phyloP scores from a whole-genome alignment of 2,113 vertebrate species.

The Colossoma macropomum region DNA sequence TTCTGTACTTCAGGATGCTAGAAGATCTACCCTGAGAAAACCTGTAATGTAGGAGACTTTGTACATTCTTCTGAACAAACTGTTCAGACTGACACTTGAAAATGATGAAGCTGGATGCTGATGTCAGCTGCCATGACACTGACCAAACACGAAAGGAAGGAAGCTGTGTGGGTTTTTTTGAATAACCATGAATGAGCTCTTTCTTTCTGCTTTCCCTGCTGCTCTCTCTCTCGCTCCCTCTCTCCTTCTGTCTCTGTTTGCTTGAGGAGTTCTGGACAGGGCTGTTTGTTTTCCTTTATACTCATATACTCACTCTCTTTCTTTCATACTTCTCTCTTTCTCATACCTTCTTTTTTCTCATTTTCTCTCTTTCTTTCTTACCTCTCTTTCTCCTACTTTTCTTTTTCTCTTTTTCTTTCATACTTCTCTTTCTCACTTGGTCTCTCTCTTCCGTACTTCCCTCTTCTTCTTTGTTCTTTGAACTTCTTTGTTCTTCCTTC shows the following conservation, averaged over 20 bases:
- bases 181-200: slow-evolving; percentile 26
- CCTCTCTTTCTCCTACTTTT: no score
- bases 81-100: slow-evolving; percentile 5
- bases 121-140: slow-evolving; percentile 1
- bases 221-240: not conserved
- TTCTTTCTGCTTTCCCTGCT: not conserved
- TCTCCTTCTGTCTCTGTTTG: slow-evolving; percentile 32
- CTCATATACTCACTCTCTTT: not conserved
- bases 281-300: no score
- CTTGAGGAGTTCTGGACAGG: not conserved
- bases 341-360: no score
- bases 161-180: not conserved
- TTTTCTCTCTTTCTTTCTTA: no score
- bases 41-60: no score
- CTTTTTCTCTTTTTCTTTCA: no score
- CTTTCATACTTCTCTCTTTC: not conserved
- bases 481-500: no score
- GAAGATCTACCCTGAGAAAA: not conserved
- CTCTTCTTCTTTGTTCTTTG: no score
- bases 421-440: not conserved
- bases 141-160: slow-evolving; percentile 12
- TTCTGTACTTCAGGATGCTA: not conserved
- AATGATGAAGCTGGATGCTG: not conserved
- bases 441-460: slow-evolving; percentile 2
- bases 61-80: not conserved